A percentile compares a stretch with the other conserved stretches of the same genome.
phyloP scores from a whole-genome alignment of 2,113 vertebrate genomes.

The Stegostoma tigrinum region DNA sequence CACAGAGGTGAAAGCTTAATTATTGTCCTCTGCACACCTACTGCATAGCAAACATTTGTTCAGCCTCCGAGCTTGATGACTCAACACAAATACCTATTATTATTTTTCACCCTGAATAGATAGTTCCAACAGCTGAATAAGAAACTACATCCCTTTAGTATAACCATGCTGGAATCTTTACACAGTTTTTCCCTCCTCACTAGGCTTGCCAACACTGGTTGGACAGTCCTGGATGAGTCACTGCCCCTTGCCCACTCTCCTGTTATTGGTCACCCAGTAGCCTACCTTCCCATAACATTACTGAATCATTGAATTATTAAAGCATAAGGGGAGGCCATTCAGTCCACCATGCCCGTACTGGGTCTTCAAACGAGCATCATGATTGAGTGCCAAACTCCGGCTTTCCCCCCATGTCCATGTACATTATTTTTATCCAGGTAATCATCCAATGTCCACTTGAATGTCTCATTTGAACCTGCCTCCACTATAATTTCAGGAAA shows the following conservation, averaged over 20 bases:
- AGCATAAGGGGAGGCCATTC: no score
- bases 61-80: not conserved
- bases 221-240: not conserved
- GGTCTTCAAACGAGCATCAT: no score
- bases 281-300: not conserved
- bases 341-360: no score
- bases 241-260: not conserved
- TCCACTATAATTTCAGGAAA: no score
- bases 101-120: conserved; percentile 12
- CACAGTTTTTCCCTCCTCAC: not conserved
- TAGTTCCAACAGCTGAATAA: not conserved
- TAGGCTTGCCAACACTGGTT: not conserved
- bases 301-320: no score
- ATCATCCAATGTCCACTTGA: no score
- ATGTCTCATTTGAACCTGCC: no score
- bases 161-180: not conserved
- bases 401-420: no score
- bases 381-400: no score
- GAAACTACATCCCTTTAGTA: not conserved
- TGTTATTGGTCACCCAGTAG: not conserved
- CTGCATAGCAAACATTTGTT: not conserved
- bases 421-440: no score
- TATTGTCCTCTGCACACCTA: conserved; percentile 5
- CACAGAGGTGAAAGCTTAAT: conserved; percentile 23
- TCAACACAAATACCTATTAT: conserved; percentile 16